Base-by-base conservation (phyloP, 2,797 vertebrate species). In the Centropyge bicolor region DNA sequence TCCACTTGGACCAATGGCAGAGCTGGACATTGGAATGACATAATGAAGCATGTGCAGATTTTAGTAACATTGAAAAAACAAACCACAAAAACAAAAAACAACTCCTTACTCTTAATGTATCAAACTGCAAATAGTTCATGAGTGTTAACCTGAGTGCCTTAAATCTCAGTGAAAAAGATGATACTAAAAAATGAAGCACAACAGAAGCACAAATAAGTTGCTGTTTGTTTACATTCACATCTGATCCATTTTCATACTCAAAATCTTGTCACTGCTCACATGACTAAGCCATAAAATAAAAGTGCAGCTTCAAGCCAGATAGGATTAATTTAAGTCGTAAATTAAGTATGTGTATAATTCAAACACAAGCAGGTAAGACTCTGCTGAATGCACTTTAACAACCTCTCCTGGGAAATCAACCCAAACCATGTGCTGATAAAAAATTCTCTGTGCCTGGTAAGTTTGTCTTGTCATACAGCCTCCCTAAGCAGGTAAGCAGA, bases 1-100 rank as follows among this genome's bases (percentile, higher is more conserved):
- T 99, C 98, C 94, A 99, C 98, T 95, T 99, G 98, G 87, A 99
- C 98, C 94, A 99, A 96, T 89, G 98, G 98, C 95, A 99, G 95
- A 20, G 98, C 98, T 99, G 88, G 10, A 81, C 10, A 51, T 2
- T 0, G 24, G 22, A 41, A 24, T 0, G 3, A 46, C 38, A 24
- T 14, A 24, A 62, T 14, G 55, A 67, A 27, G 24, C 17, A 19
- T 51, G 40, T 8, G 8, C 16, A 51, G 43, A 38, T 20, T 48
- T 56, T 31, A 31, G 27, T 31, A 2, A 31, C 27, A 31, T 4
- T 31, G 27, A 31, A 31, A 31, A 31, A 31, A 40, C 27, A 4
- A 31, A 31, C 27, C 41, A 43, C 11, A 43, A 40, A 40, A 7
- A 40, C 40, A 40, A 11, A 40, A 40, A 40, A 9, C 8, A 45